A percentile compares a stretch with the other conserved stretches of the same genome.
Evolutionary conservation across 2,888 invertebrate genomes (phyloP).

Genomic region (Drosophila mimica): DNA sequence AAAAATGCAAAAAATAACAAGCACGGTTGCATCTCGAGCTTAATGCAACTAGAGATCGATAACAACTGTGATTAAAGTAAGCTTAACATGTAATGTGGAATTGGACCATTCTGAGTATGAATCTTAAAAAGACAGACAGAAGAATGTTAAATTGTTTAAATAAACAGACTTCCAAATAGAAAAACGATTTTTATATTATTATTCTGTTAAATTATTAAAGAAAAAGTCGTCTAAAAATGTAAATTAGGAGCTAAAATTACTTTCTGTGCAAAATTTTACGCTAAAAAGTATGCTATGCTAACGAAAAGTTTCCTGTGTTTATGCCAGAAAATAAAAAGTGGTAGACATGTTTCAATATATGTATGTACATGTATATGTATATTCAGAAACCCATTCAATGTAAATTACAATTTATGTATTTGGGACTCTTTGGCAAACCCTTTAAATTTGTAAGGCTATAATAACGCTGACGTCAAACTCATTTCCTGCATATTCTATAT

Average conservation of each 20-base stretch:
- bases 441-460: constrained; percentile 39
- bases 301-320: constrained; percentile 1
- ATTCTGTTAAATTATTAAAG: not conserved
- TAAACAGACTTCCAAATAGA: not conserved
- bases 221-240: not conserved
- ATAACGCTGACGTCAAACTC: constrained; percentile 64
- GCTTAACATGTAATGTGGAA: not conserved
- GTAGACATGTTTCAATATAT: not conserved
- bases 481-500: constrained; percentile 59
- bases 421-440: constrained; percentile 11
- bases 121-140: not conserved
- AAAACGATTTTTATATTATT: not conserved
- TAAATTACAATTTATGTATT: constrained; percentile 20
- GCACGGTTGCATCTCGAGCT: not conserved
- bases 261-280: not conserved
- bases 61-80: not conserved
- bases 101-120: not conserved
- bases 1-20: not conserved
- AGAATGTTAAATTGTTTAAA: not conserved
- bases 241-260: not conserved
- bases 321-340: not conserved
- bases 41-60: not conserved
- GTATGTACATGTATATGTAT: not conserved
- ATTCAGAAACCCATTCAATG: not conserved
- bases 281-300: constrained; percentile 41